phyloP scores from a whole-genome alignment of 2,113 vertebrate species.

The Benthochromis sp. region DNA sequence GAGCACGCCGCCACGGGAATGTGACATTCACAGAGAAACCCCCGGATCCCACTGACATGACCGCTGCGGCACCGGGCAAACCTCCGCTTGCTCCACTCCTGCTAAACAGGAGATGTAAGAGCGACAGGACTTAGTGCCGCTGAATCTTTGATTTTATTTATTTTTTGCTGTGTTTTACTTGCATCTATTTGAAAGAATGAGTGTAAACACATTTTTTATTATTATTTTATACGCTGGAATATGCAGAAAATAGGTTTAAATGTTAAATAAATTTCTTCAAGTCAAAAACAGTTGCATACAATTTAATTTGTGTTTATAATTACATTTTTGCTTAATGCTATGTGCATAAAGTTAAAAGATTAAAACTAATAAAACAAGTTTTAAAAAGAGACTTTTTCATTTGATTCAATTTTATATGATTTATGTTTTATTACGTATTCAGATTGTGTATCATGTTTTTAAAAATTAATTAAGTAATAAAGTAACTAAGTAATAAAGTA shows the following conservation, averaged over 20 bases:
- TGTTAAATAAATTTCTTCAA: not conserved
- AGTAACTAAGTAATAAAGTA: not conserved
- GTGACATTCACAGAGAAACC: not conserved
- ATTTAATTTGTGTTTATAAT: not conserved
- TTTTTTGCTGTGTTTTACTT: not conserved
- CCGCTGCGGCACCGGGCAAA: not conserved
- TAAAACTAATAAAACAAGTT: not conserved
- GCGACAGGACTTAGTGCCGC: accelerated
- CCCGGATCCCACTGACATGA: not conserved
- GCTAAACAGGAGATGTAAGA: not conserved
- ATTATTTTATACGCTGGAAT: accelerated
- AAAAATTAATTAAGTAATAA: not conserved
- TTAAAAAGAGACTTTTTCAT: accelerated
- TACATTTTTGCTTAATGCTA: not conserved
- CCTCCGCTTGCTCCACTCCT: not conserved
- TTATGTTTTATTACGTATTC: not conserved
- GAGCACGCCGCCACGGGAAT: not conserved
- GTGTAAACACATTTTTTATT: not conserved
- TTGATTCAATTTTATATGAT: not conserved
- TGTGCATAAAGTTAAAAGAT: not conserved
- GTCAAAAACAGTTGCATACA: not conserved
- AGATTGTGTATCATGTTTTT: not conserved
- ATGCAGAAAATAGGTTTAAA: not conserved
- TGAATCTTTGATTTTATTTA: not conserved
- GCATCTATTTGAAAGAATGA: not conserved